Percentiles rank a stretch among this genome's conserved stretches.
These are phyloP conservation scores for Sigmodon hispidus DNA, from an alignment of 2,113 vertebrate species.

Conservation along the genomic window DNA sequence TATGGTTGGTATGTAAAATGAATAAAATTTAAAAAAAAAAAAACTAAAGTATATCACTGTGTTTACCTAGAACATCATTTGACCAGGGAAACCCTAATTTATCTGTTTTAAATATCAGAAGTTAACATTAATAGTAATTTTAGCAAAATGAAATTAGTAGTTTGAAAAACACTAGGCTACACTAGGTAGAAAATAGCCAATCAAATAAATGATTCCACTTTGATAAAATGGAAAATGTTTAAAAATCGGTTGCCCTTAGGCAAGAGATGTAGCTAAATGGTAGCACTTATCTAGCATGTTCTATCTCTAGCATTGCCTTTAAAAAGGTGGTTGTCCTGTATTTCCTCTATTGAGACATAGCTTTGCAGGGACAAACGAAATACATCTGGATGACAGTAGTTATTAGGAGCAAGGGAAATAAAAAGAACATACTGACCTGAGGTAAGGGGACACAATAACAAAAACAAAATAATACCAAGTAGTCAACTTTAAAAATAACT, in stretches of 20 bases:
- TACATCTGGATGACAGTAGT: conserved; percentile 4
- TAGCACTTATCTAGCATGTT: not conserved
- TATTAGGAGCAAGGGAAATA: conserved; percentile 1
- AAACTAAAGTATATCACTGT: conserved; percentile 16
- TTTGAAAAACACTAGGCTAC: not conserved
- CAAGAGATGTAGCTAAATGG: not conserved
- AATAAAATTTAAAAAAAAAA: too few relatives aligned
- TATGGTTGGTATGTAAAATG: too few relatives aligned
- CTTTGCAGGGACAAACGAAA: conserved; percentile 46
- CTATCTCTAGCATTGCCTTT: not conserved
- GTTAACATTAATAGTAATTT: conserved; percentile 9
- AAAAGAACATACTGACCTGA: conserved; percentile 6
- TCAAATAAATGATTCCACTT: conserved; percentile 13
- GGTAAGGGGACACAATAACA: not conserved
- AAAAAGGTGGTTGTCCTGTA: not conserved
- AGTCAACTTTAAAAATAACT: not conserved
- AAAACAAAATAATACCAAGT: conserved; percentile 45
- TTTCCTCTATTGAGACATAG: not conserved
- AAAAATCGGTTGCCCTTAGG: not conserved
- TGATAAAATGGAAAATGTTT: conserved; percentile 54
- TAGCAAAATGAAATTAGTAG: conserved; percentile 54
- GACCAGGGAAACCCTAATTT: not conserved
- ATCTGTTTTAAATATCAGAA: conserved; percentile 60
- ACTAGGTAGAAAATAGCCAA: not conserved
- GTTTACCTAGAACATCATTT: conserved; percentile 39